A percentile compares a stretch with the other conserved stretches of the same genome.
These are phyloP conservation scores for Hippoglossus hippoglossus DNA, from an alignment of 2,797 vertebrate genomes.

Conservation along the genomic window DNA sequence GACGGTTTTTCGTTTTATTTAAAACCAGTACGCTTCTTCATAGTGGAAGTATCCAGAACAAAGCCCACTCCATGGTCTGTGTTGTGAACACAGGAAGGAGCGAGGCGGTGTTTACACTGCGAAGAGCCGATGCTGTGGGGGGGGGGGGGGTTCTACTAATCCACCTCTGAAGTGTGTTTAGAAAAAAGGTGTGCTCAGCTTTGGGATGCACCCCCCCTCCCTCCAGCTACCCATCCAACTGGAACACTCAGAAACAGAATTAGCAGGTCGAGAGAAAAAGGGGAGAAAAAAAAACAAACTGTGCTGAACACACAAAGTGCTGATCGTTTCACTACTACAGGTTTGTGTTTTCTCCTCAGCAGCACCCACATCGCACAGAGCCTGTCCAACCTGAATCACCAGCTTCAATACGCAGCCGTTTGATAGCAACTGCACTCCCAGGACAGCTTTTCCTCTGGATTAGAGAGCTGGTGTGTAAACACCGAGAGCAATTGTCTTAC, in stretches of 20 bases:
- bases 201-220: conserved; percentile 21
- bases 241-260: conserved; percentile 47
- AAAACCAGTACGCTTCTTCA: conserved; percentile 30
- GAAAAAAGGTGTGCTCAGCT: conserved; percentile 57
- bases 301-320: not conserved
- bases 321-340: not conserved
- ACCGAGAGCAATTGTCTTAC: conserved; percentile 68
- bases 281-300: conserved; percentile 3
- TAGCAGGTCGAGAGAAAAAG: conserved; percentile 48
- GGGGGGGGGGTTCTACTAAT: conserved; percentile 59
- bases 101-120: conserved; percentile 72
- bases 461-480: conserved; percentile 73
- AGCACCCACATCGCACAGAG: conserved; percentile 66
- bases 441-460: conserved; percentile 45
- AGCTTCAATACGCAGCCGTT: conserved; percentile 50
- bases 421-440: conserved; percentile 41
- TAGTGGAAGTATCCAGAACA: conserved; percentile 58
- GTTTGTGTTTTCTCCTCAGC: conserved; percentile 13
- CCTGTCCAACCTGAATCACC: conserved; percentile 80
- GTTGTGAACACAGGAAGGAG: conserved; percentile 75
- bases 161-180: conserved; percentile 72
- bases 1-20: conserved; percentile 4
- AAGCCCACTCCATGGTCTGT: conserved; percentile 64
- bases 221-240: conserved; percentile 32
- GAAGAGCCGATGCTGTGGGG: conserved; percentile 48